Evolutionary conservation across 2,113 vertebrate species (phyloP), one percentile per base, ranked within the genome.

Genomic region (Hippopotamus amphibius): DNA sequence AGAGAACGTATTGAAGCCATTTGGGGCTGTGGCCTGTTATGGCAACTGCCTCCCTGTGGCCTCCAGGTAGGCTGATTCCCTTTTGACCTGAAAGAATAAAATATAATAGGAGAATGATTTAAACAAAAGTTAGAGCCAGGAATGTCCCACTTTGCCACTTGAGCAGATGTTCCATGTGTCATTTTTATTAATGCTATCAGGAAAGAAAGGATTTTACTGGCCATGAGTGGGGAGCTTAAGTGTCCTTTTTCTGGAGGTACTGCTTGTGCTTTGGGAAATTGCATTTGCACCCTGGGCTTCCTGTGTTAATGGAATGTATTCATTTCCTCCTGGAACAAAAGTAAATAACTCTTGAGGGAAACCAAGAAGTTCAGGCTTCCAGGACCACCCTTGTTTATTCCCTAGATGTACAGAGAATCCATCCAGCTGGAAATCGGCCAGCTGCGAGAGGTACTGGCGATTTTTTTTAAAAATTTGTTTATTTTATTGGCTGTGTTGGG

Each of bases 111-210:
- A 71, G 55, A 98, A 97, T 93, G 92, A 94, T 98, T 97, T 98
- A 97, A 98, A 84, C 91, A 95, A 98, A 98, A 97, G 80, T 97
- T 98, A 96, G 68, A 97, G 96, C 55, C 57, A 98, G 92, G 97
- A 98, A 97, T 94, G 95, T 92, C 59, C 66, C 92, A 66, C 41
- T 97, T 97, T 97, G 84, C 96, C 94, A 97, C 95, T 97, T 97
- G 93, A 98, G 89, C 86, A 98, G 98, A 97, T 95, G 88, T 95
- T 97, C 14, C 7, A 93, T 53, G 76, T 97, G 96, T 97, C 98
- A 92, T 48, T 98, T 98, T 98, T 98, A 98, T 97, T 97, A 98
- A 98, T 95, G 46, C 16, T n/a, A 37, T 55, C 87, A 82, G 96
- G 96, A 88, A 79, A 97, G 93, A 68, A 96, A 53, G 21, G 69